phyloP scores from a whole-genome alignment of 53 echinoderm and acorn worm genomes.

The Astropecten irregularis region DNA sequence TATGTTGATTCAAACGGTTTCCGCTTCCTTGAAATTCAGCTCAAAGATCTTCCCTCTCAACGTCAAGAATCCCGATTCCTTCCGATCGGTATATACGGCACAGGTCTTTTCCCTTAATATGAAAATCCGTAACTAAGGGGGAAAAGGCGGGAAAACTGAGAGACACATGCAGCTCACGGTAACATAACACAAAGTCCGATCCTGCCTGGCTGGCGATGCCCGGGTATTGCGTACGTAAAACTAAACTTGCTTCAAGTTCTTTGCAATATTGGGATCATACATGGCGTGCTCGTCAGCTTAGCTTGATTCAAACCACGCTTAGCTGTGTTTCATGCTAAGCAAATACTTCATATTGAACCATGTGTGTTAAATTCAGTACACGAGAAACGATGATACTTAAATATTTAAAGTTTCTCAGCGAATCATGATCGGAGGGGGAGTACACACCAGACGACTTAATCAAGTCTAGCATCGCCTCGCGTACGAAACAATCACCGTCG shows the following conservation, averaged over 20 bases:
- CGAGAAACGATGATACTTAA: too few relatives aligned
- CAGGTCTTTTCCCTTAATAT: too few relatives aligned
- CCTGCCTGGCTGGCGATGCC: not conserved
- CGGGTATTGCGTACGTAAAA: not conserved
- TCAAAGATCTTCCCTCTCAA: not conserved
- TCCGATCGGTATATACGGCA: not conserved
- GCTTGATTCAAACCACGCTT: too few relatives aligned
- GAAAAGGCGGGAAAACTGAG: not conserved
- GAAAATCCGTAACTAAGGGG: not conserved
- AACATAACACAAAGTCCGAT: not conserved
- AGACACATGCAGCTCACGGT: not conserved
- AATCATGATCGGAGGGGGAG: too few relatives aligned
- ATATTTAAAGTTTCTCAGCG: too few relatives aligned
- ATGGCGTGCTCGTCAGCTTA: too few relatives aligned
- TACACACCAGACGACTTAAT: not conserved
- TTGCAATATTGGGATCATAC: not conserved
- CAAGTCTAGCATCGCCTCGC: not conserved
- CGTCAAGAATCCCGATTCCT: conserved; percentile 14
- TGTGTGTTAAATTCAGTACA: too few relatives aligned
- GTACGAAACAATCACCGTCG: not conserved
- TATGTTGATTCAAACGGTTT: not conserved
- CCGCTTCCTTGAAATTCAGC: conserved; percentile 27
- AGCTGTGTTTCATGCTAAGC: too few relatives aligned
- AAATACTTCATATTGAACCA: too few relatives aligned
- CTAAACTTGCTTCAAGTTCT: conserved; percentile 23